phyloP scores from a whole-genome alignment of 2,113 vertebrate genomes.

The Cebidichthys violaceus region DNA sequence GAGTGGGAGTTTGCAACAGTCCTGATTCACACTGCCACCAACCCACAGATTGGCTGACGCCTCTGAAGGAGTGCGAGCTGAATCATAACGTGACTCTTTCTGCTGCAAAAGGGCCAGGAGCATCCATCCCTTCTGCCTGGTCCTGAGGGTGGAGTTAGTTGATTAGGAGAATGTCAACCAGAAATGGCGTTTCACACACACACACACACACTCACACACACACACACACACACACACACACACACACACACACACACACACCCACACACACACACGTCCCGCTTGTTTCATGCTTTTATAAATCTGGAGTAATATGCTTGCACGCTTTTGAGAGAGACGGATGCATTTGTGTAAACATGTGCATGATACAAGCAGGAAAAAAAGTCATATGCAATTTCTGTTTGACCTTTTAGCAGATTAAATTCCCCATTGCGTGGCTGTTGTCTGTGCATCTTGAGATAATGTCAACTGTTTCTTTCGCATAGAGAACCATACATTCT shows the following conservation, averaged over 20 bases:
- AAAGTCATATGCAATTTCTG: conserved; percentile 42
- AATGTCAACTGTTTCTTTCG: conserved; percentile 16
- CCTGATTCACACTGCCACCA: conserved; percentile 65
- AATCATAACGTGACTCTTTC: conserved; percentile 67
- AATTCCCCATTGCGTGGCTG: conserved; percentile 6
- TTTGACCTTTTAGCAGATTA: conserved; percentile 68
- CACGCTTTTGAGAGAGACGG: conserved; percentile 20
- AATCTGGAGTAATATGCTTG: conserved; percentile 36
- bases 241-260: conserved; percentile 1
- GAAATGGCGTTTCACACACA: conserved; percentile 14
- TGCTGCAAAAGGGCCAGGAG: conserved; percentile 36
- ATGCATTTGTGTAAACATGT: conserved; percentile 42
- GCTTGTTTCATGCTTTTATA: conserved; percentile 40
- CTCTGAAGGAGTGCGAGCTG: conserved; percentile 63
- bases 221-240: neutral
- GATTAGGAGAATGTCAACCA: conserved; percentile 54
- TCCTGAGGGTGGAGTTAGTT: conserved; percentile 47
- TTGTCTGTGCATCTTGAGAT: conserved; percentile 36
- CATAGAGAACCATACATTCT: neutral
- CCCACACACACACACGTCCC: neutral
- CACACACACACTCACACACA: neutral
- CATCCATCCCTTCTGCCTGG: conserved; percentile 41
- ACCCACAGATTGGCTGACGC: conserved; percentile 68
- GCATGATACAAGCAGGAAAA: conserved; percentile 45
- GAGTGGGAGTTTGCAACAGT: conserved; percentile 63